Evolutionary conservation across 1,140 invertebrate species (phyloP), one percentile per base, ranked within the genome.

Genomic region (Brachionus angularis): DNA sequence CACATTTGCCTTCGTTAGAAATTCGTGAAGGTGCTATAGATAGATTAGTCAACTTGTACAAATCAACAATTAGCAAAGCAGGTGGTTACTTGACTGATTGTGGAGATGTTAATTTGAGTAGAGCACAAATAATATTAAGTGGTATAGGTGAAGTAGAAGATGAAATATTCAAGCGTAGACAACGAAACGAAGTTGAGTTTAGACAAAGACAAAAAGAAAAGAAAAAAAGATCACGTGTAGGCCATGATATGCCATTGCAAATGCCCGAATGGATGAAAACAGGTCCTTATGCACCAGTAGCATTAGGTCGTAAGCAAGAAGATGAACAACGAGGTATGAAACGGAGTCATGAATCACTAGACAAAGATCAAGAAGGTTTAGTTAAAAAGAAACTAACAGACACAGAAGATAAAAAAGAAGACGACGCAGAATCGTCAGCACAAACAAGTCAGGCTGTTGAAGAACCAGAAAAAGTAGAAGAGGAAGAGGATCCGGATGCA

Each of bases 11-110:
- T 14, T 97, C 93, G 23, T 82, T 99, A 72, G 96, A 99, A 85
- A 99, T 99, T 76, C 85, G 80, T 72, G 96, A 99, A 85, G 90
- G 89, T 12, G 96, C 96, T 0, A 96, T 99, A 73, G 95, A 99
- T 81, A 84, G 94, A 70, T 85, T 99, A 3, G 88, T 99, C 5
- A 87, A 85, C 74, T 83, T 99, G 18, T 99, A 99, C 78, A 98
- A 98, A 82, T 89, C 93, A 76, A 87, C 89, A 76, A 91, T 98
- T 8, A 92, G 92, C 76, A 93, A 90, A 83, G 95, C 92, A 39
- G 88, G 87, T 75, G 89, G 84, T 77, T 98, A 89, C 84, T 83
- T 98, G 42, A 98, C 95, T 1, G 87, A 96, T 75, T 94, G 89
- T 74, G 96, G 96, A 0, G 87, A 93, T 73, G 93, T 97, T 1